Evolutionary conservation across 2,888 invertebrate genomes (phyloP), one percentile per base, ranked within the genome.

Genomic region (Agonopterix heracliana): DNA sequence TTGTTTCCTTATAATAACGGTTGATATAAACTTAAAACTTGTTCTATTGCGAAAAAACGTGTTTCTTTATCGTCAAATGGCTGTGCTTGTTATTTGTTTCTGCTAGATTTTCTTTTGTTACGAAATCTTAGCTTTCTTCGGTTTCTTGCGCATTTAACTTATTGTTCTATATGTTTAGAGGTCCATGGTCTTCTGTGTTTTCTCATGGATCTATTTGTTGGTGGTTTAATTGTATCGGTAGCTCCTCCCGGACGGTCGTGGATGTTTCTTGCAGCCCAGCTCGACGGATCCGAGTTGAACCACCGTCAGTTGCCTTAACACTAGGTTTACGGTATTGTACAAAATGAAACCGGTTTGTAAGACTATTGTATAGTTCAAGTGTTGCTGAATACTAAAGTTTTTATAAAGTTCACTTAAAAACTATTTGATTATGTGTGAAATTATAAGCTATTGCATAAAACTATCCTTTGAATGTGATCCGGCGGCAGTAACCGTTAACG

Each of bases 21-120:
- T 89, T 88, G 89, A 89, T 89, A 88, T 89, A 88, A 89, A 89
- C 80, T 75, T 81, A 89, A 89, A 89, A 89, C 89, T 89, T 87
- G 89, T 89, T 89, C 89, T 89, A 89, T 89, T 89, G 89, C 89
- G 88, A 89, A 89, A 89, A 89, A 89, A 89, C 87, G 87, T 85
- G 82, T 86, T 88, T 78, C 89, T 89, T 88, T 87, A 87, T 83
- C 83, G 89, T 89, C 89, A 89, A 89, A 89, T 89, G 86, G 82
- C 88, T 83, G 71, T 64, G 69, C 66, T 81, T 9, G 68, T 79
- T 78, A 81, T 86, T 83, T 13, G 74, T 57, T 77, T 81, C 57
- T 72, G 67, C 83, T 87, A 85, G 77, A 78, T 80, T 76, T 68
- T 76, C 77, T 64, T 83, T 75, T 62, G 78, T 71, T 88, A 88